phyloP scores from a whole-genome alignment of 2,797 vertebrate species.

The Bradypodion ventrale region DNA sequence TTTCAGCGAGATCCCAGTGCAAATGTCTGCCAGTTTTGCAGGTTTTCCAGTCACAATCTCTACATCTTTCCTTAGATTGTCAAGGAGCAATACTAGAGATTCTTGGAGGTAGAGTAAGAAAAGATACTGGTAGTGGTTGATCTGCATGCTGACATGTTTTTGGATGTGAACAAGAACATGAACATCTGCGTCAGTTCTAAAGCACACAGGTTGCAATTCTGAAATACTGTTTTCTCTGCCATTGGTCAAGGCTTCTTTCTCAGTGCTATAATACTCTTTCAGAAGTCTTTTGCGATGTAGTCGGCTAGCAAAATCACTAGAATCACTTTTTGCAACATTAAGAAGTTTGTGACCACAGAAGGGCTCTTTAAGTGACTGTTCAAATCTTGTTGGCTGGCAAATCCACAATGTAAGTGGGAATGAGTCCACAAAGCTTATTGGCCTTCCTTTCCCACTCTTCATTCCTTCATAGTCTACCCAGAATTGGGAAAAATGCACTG shows the following conservation, averaged over 20 bases:
- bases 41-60: slow-evolving; percentile 83
- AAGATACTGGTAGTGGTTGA: slow-evolving; percentile 94
- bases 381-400: slow-evolving; percentile 86
- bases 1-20: slow-evolving; percentile 88
- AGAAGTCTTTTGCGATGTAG: slow-evolving; percentile 90
- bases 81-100: slow-evolving; percentile 87
- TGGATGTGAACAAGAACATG: slow-evolving; percentile 89
- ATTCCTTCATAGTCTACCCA: slow-evolving; percentile 96
- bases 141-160: slow-evolving; percentile 90
- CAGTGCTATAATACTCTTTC: slow-evolving; percentile 91
- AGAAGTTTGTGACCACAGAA: slow-evolving; percentile 55
- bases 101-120: slow-evolving; percentile 92
- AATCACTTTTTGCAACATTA: slow-evolving; percentile 84
- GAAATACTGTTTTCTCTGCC: slow-evolving; percentile 78
- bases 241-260: slow-evolving; percentile 72
- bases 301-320: slow-evolving; percentile 82
- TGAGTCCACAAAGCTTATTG: slow-evolving; percentile 91
- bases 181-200: slow-evolving; percentile 81
- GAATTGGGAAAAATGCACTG: slow-evolving; percentile 93
- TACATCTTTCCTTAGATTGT: slow-evolving; percentile 89
- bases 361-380: slow-evolving; percentile 82
- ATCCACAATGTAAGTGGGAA: slow-evolving; percentile 95
- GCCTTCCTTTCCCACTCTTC: slow-evolving; percentile 87
- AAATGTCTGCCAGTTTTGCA: slow-evolving; percentile 79
- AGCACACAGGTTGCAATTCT: slow-evolving; percentile 63